A percentile compares a stretch with the other conserved stretches of the same genome.
Evolutionary conservation across 1,140 invertebrate genomes (phyloP).

Genomic region (Orius insidiosus): DNA sequence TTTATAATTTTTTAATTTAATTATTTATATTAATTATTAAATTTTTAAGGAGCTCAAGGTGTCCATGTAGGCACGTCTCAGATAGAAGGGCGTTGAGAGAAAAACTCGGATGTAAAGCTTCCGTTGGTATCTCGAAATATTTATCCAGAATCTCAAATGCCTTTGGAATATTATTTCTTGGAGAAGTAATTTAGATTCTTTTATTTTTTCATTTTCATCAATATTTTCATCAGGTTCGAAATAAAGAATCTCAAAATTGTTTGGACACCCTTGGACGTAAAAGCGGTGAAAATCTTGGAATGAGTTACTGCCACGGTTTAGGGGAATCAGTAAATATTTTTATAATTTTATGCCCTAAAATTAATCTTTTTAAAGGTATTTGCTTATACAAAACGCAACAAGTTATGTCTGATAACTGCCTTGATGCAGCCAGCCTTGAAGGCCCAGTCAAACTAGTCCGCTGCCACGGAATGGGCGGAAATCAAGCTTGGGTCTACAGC

Average conservation of each 20-base stretch:
- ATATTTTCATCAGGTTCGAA: slow-evolving; percentile 50
- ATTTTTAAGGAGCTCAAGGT: slow-evolving; percentile 52
- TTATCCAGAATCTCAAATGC: slow-evolving; percentile 95
- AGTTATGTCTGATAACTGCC: slow-evolving; percentile 93
- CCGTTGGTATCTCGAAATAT: slow-evolving; percentile 96
- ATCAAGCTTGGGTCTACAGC: slow-evolving; percentile 79
- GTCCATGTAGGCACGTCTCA: slow-evolving; percentile 72
- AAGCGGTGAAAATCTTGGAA: slow-evolving; percentile 79
- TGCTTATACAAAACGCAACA: slow-evolving; percentile 91
- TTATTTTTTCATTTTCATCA: background rate
- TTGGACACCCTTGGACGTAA: slow-evolving; percentile 92
- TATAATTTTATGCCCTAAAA: slow-evolving; percentile 45
- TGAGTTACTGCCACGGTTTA: slow-evolving; percentile 89
- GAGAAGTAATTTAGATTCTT: slow-evolving; percentile 60
- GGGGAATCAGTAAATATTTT: slow-evolving; percentile 85
- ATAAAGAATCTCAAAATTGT: slow-evolving; percentile 74
- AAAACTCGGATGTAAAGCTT: slow-evolving; percentile 88
- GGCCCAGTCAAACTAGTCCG: slow-evolving; percentile 78
- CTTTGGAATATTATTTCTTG: slow-evolving; percentile 86
- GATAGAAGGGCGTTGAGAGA: slow-evolving; percentile 56
- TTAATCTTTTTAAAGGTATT: slow-evolving; percentile 56
- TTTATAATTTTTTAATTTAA: too few relatives aligned
- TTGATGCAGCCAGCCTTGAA: slow-evolving; percentile 62
- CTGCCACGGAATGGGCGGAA: slow-evolving; percentile 85
- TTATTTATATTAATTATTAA: too few relatives aligned